These are phyloP conservation scores for Naso thynnoides DNA, from an alignment of 2,797 vertebrate genomes.

Conservation along the genomic window DNA sequence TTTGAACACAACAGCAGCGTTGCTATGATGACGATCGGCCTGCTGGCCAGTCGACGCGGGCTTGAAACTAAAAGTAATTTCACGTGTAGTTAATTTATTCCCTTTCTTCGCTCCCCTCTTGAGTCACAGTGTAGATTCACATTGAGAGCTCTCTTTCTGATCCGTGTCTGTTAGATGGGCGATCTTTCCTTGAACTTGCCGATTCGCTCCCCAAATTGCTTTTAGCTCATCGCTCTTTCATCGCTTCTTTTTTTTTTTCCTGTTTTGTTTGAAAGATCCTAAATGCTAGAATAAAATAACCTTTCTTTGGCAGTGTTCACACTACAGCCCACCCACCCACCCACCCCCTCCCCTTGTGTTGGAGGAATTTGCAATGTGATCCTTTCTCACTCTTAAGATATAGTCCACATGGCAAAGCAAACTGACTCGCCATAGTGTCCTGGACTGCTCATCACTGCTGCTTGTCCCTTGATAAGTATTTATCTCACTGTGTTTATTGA, in stretches of 20 bases:
- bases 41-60: slow-evolving; percentile 52
- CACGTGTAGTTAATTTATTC: not conserved
- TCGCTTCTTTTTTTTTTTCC: slow-evolving; percentile 36
- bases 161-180: not conserved
- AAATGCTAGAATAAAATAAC: slow-evolving; percentile 32
- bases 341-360: slow-evolving; percentile 34
- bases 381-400: slow-evolving; percentile 45
- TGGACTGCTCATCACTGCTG: slow-evolving; percentile 10
- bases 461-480: slow-evolving; percentile 12
- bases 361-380: slow-evolving; percentile 64
- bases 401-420: slow-evolving; percentile 48
- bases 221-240: not conserved
- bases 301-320: slow-evolving; percentile 46
- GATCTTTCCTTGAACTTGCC: slow-evolving; percentile 37
- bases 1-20: slow-evolving; percentile 83
- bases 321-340: slow-evolving; percentile 25
- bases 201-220: slow-evolving; percentile 4
- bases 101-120: not conserved
- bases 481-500: slow-evolving; percentile 9
- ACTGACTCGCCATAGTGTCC: slow-evolving; percentile 15
- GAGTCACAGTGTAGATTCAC: not conserved
- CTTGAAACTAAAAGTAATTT: not conserved
- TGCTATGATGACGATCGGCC: slow-evolving; percentile 69
- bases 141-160: not conserved
- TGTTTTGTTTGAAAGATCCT: slow-evolving; percentile 4